Evolutionary conservation across 1,140 invertebrate genomes (phyloP).

Genomic region (Lasioglossum albipes): DNA sequence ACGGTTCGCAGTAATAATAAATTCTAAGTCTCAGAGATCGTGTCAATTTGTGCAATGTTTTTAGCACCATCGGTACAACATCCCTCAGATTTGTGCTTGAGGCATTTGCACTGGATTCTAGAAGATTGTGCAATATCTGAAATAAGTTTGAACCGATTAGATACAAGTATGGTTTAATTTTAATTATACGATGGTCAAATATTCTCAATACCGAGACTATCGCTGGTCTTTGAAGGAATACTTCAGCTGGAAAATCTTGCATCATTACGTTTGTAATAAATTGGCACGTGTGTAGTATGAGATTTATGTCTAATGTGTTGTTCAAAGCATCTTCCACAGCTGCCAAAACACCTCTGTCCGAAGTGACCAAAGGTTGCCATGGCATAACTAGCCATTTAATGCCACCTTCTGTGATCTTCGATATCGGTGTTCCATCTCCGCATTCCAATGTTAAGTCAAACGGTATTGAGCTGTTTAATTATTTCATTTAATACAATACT

Average conservation of each 20-base stretch:
- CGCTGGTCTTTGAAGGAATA: conserved; percentile 84
- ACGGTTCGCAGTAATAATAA: conserved; percentile 80
- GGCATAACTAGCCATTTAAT: conserved; percentile 81
- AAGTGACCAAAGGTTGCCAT: conserved; percentile 81
- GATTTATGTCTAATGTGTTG: conserved; percentile 73
- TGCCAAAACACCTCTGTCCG: conserved; percentile 81
- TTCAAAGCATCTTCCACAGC: conserved; percentile 81
- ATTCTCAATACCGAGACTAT: conserved; percentile 76
- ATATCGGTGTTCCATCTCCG: conserved; percentile 54
- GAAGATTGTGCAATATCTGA: conserved; percentile 69
- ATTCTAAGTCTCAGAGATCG: conserved; percentile 76
- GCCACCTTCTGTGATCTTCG: conserved; percentile 70
- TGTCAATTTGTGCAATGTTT: conserved; percentile 78
- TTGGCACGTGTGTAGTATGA: conserved; percentile 80
- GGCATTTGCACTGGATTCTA: conserved; percentile 59
- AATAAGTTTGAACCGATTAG: conserved; percentile 48
- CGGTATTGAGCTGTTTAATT: conserved; percentile 58
- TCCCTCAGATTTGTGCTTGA: conserved; percentile 44
- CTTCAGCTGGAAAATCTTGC: conserved; percentile 85
- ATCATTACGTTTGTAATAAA: conserved; percentile 85
- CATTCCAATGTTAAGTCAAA: conserved; percentile 62
- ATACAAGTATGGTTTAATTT: conserved; percentile 16
- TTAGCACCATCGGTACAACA: conserved; percentile 72
- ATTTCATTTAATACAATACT: neutral
- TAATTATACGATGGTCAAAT: neutral